Evolutionary conservation across 2,888 invertebrate species (phyloP).

Genomic region (Troides oblongomaculatus): DNA sequence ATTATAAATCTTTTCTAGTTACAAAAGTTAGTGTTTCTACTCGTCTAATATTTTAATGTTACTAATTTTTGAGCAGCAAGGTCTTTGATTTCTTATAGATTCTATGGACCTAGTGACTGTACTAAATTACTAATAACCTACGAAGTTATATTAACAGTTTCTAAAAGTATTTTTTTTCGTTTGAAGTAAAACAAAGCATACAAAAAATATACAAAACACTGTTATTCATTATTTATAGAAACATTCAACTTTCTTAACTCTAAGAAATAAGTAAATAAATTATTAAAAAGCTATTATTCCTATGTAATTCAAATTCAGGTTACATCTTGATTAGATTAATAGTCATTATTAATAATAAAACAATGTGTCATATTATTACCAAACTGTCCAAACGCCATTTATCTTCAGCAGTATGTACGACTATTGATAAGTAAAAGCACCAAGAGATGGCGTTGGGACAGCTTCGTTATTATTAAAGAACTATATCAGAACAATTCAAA

Average conservation of each 20-base stretch:
- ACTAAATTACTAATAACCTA: conserved; percentile 36
- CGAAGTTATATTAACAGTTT: too few relatives aligned
- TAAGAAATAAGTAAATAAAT: not conserved
- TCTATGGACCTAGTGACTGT: conserved; percentile 64
- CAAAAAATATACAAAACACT: too few relatives aligned
- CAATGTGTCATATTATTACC: not conserved
- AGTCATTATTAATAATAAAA: not conserved
- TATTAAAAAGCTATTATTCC: not conserved
- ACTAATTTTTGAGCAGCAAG: conserved; percentile 22
- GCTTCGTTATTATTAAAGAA: not conserved
- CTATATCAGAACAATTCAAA: too few relatives aligned
- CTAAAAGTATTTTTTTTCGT: too few relatives aligned
- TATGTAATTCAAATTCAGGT: not conserved
- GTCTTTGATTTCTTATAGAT: conserved; percentile 17
- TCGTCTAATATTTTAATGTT: conserved; percentile 4
- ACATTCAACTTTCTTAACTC: not conserved
- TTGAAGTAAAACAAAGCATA: too few relatives aligned
- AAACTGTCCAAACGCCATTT: conserved; percentile 24
- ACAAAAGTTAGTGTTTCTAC: conserved; percentile 9
- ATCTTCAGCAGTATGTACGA: conserved; percentile 13
- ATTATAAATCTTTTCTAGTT: conserved; percentile 6
- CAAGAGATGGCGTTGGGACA: conserved; percentile 28
- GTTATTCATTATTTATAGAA: not conserved
- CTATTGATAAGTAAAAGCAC: conserved; percentile 27
- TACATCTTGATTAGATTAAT: not conserved